phyloP scores from a whole-genome alignment of 1,140 invertebrate genomes.

The Hypothenemus hampei region DNA sequence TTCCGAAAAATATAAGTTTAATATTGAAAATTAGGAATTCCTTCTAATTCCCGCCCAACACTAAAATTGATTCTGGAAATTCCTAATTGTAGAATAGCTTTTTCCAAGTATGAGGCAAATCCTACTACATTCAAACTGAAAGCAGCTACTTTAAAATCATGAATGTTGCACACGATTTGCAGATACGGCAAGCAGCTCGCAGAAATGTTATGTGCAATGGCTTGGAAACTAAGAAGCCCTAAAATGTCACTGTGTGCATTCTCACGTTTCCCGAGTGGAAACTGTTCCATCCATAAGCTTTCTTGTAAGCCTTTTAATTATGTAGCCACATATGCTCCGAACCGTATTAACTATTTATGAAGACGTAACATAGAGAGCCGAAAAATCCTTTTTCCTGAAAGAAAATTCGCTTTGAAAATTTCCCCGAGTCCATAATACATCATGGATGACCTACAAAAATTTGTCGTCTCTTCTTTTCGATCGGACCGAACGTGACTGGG shows the following conservation, averaged over 20 bases:
- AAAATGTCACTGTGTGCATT: conserved; percentile 10
- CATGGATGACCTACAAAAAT: no score
- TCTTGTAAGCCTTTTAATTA: conserved; percentile 24
- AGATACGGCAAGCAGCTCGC: neutral
- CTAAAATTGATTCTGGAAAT: no score
- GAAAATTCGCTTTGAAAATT: no score
- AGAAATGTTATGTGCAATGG: conserved; percentile 8
- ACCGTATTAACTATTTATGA: conserved; percentile 16
- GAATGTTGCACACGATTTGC: conserved; percentile 5
- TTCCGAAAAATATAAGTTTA: no score
- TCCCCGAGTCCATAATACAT: neutral
- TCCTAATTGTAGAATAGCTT: no score
- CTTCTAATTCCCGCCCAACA: no score
- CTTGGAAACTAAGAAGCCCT: conserved; percentile 16
- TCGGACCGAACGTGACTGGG: no score
- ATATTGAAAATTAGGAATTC: no score
- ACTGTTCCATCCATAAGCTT: conserved; percentile 21
- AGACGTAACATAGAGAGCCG: conserved; percentile 1
- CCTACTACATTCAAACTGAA: no score
- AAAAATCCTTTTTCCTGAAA: conserved; percentile 12
- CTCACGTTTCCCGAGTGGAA: conserved; percentile 15
- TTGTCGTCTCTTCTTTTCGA: no score
- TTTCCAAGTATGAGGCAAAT: no score
- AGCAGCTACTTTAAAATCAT: neutral
- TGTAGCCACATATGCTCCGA: conserved; percentile 20